These are phyloP conservation scores for Tiliacea citrago DNA, from an alignment of 2,888 invertebrate species.

Conservation along the genomic window DNA sequence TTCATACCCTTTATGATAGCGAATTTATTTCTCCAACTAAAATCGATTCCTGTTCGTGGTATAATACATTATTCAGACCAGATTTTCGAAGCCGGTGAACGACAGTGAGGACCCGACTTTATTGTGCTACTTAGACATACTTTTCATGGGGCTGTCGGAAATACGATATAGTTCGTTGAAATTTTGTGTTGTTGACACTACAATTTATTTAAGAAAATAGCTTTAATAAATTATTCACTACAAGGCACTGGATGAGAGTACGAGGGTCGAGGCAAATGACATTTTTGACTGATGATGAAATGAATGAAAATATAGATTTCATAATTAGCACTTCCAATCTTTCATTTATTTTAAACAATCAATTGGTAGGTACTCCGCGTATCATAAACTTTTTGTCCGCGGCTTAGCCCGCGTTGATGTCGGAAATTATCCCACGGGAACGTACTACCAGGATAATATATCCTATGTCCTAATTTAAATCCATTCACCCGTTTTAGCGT, in stretches of 20 bases:
- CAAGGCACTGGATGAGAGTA: background rate
- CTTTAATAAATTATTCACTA: background rate
- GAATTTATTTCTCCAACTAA: slow-evolving; percentile 54
- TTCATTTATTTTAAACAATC: background rate
- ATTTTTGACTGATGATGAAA: background rate
- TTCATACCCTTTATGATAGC: slow-evolving; percentile 50
- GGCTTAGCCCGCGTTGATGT: no score
- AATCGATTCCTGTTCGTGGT: slow-evolving; percentile 54
- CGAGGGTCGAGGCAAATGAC: no score
- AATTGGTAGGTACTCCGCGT: no score
- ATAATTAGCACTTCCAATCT: background rate
- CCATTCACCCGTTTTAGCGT: no score
- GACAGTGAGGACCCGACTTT: slow-evolving; percentile 34
- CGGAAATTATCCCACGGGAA: no score
- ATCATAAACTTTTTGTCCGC: no score
- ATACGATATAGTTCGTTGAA: background rate
- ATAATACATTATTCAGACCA: slow-evolving; percentile 59
- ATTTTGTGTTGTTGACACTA: background rate
- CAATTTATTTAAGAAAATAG: background rate
- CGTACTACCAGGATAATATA: no score
- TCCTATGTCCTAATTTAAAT: no score
- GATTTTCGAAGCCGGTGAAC: slow-evolving; percentile 51
- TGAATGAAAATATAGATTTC: background rate
- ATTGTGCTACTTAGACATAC: slow-evolving; percentile 19
- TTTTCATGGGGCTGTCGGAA: slow-evolving; percentile 15